Conservation (phyloP, 2,113 vertebrate genomes). For the Atlantisia rogersi region DNA sequence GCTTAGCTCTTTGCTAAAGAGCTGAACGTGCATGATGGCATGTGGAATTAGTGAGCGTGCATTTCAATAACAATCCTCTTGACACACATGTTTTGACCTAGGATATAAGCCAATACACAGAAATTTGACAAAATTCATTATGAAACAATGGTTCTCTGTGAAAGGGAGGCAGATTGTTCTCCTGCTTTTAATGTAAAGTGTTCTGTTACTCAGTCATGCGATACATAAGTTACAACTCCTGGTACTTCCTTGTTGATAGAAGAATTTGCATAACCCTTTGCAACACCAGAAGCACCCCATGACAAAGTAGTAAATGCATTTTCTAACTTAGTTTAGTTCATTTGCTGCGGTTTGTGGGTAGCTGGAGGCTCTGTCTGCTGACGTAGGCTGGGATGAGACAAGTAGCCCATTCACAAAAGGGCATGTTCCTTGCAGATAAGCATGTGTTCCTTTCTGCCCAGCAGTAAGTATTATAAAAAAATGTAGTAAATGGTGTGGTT, state of each 20-base stretch:
- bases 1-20: neutral
- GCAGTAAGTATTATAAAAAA: neutral
- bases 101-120: neutral
- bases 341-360: neutral
- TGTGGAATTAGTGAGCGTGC: neutral
- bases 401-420: neutral
- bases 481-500: neutral
- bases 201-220: neutral
- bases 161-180: neutral
- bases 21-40: neutral
- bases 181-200: neutral
- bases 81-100: neutral
- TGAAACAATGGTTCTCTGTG: neutral
- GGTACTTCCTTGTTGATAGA: neutral
- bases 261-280: neutral
- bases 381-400: neutral
- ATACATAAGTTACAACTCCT: neutral
- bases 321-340: neutral
- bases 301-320: neutral
- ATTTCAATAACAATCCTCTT: neutral
- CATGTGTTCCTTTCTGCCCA: neutral
- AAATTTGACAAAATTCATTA: neutral
- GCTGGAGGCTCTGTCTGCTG: neutral
- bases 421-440: neutral
- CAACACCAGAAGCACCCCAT: neutral